Base-by-base conservation (phyloP, 2,888 invertebrate species). In the Diloba caeruleocephala region DNA sequence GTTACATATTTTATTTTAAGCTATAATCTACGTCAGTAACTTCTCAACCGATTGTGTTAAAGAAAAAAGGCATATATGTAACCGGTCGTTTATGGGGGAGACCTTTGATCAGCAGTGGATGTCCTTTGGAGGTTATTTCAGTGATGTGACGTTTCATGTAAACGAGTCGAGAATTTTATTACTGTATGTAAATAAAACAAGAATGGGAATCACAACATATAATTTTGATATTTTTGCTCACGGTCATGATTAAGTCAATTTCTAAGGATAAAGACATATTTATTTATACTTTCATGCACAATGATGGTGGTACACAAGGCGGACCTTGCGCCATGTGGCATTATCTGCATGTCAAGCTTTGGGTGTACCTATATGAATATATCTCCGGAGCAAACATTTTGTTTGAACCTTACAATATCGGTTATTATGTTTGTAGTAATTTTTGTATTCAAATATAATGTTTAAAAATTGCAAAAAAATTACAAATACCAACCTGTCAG, bases 161-260 rank as follows among this genome's bases (percentile, higher is more conserved):
- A 50, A 28, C 29, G n/a, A 57, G 29, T 29, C 34, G 12, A 31
- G 38, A 34, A 34, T 43, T 67, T 61, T 54, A 60, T 32, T 54
- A 13, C 49, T 38, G 50, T 42, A 52, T 60, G 63, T 68, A 23
- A 49, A 63, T 66, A 56, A 62, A 62, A 70, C 59, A 42, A 46
- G 61, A 65, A 57, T 78, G 76, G 79, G 76, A 74, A 71, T 68
- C 38, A 52, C 54, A 48, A 62, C 71, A 66, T 64, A 3, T 62
- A 63, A 59, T 52, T 42, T 50, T 45, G 45, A 55, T 75, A 73
- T 76, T 72, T 65, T 57, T 49, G 72, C 68, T 75, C 76, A 75
- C 52, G 78, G 75, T 70, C 75, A 69, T 34, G 44, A 39, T 29
- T 43, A 25, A 5, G 45, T 41, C 25, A 38, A 33, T 44, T 44